Evolutionary conservation across 2,888 invertebrate species (phyloP).

Genomic region (Tiliacea citrago): DNA sequence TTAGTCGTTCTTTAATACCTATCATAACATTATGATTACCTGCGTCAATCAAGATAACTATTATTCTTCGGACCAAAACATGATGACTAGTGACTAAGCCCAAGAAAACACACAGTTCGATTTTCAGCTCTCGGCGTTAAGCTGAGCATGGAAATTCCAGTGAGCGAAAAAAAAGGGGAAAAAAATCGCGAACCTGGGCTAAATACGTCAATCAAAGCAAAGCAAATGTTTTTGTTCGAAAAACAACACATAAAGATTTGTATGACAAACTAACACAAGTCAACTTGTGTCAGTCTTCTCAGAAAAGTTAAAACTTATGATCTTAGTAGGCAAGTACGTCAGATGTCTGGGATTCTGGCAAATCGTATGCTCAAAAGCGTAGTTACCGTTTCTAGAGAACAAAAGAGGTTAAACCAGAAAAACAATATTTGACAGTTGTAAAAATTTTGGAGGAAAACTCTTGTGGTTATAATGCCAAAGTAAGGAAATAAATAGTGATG

Average conservation of each 20-base stretch:
- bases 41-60: constrained; percentile 33
- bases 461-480: not conserved
- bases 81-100: not conserved
- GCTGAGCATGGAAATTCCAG: too few relatives aligned
- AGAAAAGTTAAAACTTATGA: constrained; percentile 25
- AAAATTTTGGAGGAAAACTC: constrained; percentile 9
- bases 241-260: constrained; percentile 21
- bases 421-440: not conserved
- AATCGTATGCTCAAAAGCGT: constrained; percentile 19
- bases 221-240: constrained; percentile 17
- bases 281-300: constrained; percentile 15
- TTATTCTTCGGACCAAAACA: constrained; percentile 22
- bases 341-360: constrained; percentile 11
- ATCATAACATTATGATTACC: constrained; percentile 29
- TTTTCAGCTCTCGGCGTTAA: too few relatives aligned
- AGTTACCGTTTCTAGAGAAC: constrained; percentile 11
- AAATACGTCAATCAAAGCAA: constrained; percentile 25
- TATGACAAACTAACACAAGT: constrained; percentile 3
- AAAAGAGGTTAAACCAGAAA: constrained; percentile 8
- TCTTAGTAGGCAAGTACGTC: constrained; percentile 13
- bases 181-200: too few relatives aligned
- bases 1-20: constrained; percentile 21
- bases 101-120: too few relatives aligned
- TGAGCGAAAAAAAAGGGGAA: too few relatives aligned
- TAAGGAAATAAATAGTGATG: not conserved